phyloP scores from a whole-genome alignment of 2,797 vertebrate species.

The Cirrhinus molitorella region DNA sequence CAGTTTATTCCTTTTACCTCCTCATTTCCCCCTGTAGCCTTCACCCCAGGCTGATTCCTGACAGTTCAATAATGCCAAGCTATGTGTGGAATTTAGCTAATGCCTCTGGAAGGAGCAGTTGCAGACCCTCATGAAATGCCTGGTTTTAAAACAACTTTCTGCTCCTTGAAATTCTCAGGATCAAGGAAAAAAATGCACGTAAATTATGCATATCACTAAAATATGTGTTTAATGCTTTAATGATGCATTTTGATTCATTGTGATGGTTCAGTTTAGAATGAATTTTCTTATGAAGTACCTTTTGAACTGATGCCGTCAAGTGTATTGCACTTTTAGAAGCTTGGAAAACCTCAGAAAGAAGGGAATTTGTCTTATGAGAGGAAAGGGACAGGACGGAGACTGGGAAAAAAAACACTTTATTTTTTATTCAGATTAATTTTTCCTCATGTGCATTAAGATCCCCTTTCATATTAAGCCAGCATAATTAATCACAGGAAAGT shows the following conservation, averaged over 20 bases:
- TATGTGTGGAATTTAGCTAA: slow-evolving; percentile 84
- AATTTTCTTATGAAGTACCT: background rate
- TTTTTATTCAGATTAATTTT: slow-evolving; percentile 41
- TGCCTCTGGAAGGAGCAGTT: slow-evolving; percentile 69
- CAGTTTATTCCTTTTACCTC: slow-evolving; percentile 65
- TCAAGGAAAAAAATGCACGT: background rate
- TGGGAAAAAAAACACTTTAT: background rate
- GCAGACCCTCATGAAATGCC: slow-evolving; percentile 62
- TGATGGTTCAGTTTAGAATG: background rate
- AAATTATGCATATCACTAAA: background rate
- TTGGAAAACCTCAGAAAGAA: background rate
- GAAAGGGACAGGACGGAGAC: slow-evolving; percentile 29
- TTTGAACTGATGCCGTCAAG: background rate
- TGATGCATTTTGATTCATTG: background rate
- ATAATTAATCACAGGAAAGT: slow-evolving; percentile 74
- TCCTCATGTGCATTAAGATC: slow-evolving; percentile 63
- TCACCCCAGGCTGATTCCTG: slow-evolving; percentile 78
- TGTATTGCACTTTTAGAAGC: background rate
- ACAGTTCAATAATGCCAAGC: slow-evolving; percentile 84
- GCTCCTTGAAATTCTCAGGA: background rate
- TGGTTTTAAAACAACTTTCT: slow-evolving; percentile 47
- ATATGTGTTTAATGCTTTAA: background rate
- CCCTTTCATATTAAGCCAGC: slow-evolving; percentile 60
- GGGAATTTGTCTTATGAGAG: background rate
- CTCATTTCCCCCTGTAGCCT: slow-evolving; percentile 65